A percentile compares a stretch with the other conserved stretches of the same genome.
These are phyloP conservation scores for Zoanthus sansibaricus DNA, from an alignment of 92 coral and sea anemone species.

Conservation along the genomic window DNA sequence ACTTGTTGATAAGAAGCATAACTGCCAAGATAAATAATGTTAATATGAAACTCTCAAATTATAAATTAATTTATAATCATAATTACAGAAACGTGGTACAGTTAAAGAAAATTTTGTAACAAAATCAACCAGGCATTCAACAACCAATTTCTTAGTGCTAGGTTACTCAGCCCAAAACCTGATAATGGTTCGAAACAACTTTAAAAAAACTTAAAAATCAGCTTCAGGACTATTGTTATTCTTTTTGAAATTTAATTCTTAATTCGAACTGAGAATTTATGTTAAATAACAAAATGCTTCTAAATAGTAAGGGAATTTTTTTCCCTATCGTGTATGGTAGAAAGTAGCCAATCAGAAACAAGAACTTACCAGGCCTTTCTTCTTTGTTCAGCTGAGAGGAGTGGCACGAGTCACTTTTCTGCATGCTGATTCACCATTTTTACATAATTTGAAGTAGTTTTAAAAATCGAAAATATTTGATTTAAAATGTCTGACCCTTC, in stretches of 20 bases:
- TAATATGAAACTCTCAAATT: neutral
- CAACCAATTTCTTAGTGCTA: neutral
- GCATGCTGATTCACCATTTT: neutral
- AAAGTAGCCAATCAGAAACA: constrained; percentile 50
- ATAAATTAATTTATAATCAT: neutral
- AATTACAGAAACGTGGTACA: neutral
- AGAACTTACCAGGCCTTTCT: constrained; percentile 44
- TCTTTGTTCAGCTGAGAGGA: constrained; percentile 62
- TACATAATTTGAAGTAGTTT: neutral
- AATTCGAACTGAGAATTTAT: too few relatives aligned
- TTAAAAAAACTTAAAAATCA: too few relatives aligned
- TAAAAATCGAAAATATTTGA: neutral
- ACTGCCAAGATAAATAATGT: neutral
- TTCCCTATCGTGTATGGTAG: neutral
- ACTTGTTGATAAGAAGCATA: constrained; percentile 16
- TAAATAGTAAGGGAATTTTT: too few relatives aligned
- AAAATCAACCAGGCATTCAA: constrained; percentile 11
- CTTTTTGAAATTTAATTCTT: too few relatives aligned
- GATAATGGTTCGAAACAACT: neutral
- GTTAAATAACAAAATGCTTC: too few relatives aligned
- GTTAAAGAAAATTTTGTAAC: neutral
- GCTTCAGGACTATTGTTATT: too few relatives aligned
- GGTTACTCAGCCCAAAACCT: constrained; percentile 14
- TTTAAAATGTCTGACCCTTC: constrained; percentile 75
- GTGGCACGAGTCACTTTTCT: constrained; percentile 15